Evolutionary conservation across 2,797 vertebrate species (phyloP).

Genomic region (Artibeus jamaicensis): DNA sequence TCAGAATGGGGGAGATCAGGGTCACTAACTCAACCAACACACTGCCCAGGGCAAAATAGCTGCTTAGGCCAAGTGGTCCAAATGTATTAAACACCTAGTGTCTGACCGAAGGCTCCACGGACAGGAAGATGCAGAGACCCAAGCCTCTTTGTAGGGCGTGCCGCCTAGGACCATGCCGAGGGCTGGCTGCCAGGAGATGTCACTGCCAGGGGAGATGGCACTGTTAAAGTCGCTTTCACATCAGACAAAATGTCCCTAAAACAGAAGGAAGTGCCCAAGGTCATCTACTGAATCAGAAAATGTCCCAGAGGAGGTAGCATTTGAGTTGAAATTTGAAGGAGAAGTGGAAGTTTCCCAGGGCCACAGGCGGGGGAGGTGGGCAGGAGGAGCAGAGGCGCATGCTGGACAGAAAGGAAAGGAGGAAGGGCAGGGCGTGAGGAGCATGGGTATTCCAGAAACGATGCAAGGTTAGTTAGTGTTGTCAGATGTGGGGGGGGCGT

Average conservation of each 20-base stretch:
- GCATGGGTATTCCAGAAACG: neutral
- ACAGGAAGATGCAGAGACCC: neutral
- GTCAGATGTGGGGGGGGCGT: neutral
- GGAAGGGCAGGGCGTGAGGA: neutral
- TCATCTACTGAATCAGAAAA: neutral
- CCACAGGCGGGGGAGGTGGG: no score
- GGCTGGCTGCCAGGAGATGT: neutral
- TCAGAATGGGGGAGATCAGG: neutral
- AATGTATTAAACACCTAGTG: neutral
- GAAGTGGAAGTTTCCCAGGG: neutral
- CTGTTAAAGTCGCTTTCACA: neutral
- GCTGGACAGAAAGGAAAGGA: neutral
- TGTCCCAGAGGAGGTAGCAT: neutral
- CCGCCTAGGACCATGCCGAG: neutral
- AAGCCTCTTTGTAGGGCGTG: neutral
- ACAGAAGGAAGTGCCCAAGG: neutral
- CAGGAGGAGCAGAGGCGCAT: neutral
- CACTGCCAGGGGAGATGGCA: neutral
- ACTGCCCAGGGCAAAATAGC: neutral
- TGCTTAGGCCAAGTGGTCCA: neutral
- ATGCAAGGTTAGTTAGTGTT: no score
- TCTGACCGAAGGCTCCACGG: neutral
- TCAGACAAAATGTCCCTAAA: neutral
- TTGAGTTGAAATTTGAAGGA: neutral
- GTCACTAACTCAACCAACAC: neutral